Conservation (phyloP, 2,113 vertebrate species). For the Eonycteris spelaea region DNA sequence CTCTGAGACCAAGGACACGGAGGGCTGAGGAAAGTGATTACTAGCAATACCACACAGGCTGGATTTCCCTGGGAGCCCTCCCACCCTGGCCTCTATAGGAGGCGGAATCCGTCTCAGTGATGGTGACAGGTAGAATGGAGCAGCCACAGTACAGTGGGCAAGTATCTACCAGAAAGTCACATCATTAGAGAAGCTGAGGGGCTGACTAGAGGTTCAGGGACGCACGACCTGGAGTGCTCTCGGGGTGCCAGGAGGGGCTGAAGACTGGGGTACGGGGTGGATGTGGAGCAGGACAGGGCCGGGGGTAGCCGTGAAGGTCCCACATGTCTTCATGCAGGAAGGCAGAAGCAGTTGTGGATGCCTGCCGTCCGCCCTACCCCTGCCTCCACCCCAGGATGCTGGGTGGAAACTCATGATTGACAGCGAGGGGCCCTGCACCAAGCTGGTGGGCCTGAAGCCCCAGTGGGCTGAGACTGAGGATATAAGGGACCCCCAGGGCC, state of each 20-base stretch:
- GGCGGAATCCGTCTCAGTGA: neutral
- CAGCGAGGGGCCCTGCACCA: too few relatives aligned
- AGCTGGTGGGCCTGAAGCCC: neutral
- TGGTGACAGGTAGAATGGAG: neutral
- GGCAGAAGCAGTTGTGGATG: too few relatives aligned
- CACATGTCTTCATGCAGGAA: too few relatives aligned
- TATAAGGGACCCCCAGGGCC: neutral
- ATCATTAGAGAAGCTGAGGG: neutral
- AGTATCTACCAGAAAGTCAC: neutral
- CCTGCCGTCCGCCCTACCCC: too few relatives aligned
- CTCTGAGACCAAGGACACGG: neutral
- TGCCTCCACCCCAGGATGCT: neutral
- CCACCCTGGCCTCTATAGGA: neutral
- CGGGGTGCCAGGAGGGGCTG: neutral
- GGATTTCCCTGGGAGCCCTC: neutral
- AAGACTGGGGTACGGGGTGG: neutral
- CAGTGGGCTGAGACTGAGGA: neutral
- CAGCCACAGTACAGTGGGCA: accelerated
- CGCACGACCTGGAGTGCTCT: accelerated
- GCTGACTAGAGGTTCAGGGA: neutral
- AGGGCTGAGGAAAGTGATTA: neutral
- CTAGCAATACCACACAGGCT: neutral
- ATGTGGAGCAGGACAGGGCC: neutral
- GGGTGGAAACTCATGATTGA: neutral
- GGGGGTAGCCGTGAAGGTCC: too few relatives aligned